phyloP scores from a whole-genome alignment of 2,797 vertebrate genomes.

The Perodicticus potto region DNA sequence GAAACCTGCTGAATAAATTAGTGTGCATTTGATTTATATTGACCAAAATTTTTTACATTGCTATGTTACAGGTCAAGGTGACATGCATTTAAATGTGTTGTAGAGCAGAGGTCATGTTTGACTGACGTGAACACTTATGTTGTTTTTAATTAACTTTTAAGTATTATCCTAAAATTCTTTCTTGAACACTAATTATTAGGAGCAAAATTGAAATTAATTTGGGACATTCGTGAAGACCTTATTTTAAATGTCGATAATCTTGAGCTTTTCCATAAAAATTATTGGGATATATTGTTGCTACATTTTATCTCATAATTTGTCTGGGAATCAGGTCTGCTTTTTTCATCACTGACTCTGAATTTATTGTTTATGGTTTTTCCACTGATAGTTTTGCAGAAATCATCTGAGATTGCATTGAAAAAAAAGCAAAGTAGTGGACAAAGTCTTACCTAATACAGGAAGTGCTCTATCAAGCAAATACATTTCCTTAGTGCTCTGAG shows the following conservation, averaged over 20 bases:
- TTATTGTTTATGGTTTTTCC: slow-evolving; percentile 48
- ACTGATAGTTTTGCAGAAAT: slow-evolving; percentile 37
- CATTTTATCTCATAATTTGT: slow-evolving; percentile 53
- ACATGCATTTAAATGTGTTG: slow-evolving; percentile 86
- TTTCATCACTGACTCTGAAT: neutral
- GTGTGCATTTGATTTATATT: slow-evolving; percentile 89
- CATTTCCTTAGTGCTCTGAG: neutral
- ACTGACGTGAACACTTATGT: slow-evolving; percentile 86
- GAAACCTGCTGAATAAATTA: slow-evolving; percentile 90
- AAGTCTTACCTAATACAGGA: neutral
- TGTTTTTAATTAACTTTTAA: slow-evolving; percentile 88
- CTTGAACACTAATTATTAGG: slow-evolving; percentile 75
- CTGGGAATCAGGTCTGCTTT: slow-evolving; percentile 41
- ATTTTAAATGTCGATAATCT: slow-evolving; percentile 73
- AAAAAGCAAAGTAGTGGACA: neutral
- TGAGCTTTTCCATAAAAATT: slow-evolving; percentile 54
- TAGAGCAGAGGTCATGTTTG: slow-evolving; percentile 87
- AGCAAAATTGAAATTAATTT: slow-evolving; percentile 56
- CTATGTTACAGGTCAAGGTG: slow-evolving; percentile 89
- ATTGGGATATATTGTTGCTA: slow-evolving; percentile 53
- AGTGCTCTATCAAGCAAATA: neutral
- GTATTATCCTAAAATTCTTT: slow-evolving; percentile 77
- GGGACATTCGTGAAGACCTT: slow-evolving; percentile 27
- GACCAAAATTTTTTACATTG: slow-evolving; percentile 88
- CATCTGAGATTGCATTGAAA: slow-evolving; percentile 1